These are phyloP conservation scores for Beroe forskalii DNA, from an alignment of 37 sponge, comb jelly and placozoan species.

Conservation along the genomic window DNA sequence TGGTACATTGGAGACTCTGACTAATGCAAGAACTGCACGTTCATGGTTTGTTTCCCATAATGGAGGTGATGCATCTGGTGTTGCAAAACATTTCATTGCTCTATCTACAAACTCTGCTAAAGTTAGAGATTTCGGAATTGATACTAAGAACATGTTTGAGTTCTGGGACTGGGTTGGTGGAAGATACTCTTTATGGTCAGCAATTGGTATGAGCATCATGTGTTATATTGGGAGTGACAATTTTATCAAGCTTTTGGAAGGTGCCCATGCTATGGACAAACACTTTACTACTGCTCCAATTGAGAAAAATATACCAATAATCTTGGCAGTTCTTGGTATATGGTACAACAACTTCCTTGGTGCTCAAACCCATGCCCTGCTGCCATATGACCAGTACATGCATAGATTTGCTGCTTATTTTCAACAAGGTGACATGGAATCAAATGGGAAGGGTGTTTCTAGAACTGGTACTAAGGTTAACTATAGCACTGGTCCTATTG, in stretches of 20 bases:
- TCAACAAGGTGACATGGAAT: constrained; percentile 99
- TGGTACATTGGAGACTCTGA: constrained; percentile 96
- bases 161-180: constrained; percentile 99
- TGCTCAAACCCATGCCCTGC: constrained; percentile 91
- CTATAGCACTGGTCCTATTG: constrained; percentile 98
- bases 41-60: constrained; percentile 80
- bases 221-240: constrained; percentile 90
- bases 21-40: constrained; percentile 95
- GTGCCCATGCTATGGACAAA: constrained; percentile 94
- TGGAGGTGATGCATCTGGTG: constrained; percentile 78
- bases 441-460: constrained; percentile 91
- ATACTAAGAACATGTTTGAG: constrained; percentile 91
- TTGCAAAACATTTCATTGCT: constrained; percentile 97
- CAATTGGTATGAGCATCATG: constrained; percentile 96
- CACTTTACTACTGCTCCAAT: constrained; percentile 90
- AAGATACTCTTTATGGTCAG: constrained; percentile 96
- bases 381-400: constrained; percentile 98
- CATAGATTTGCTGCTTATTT: constrained; percentile 99
- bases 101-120: constrained; percentile 92
- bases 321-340: constrained; percentile 91
- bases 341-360: constrained; percentile 99
- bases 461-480: constrained; percentile 74
- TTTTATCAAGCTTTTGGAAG: constrained; percentile 88
- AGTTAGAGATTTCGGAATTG: constrained; percentile 96
- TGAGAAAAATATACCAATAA: constrained; percentile 93